phyloP scores from a whole-genome alignment of 1,140 invertebrate species.

The Kradibia gibbosae region DNA sequence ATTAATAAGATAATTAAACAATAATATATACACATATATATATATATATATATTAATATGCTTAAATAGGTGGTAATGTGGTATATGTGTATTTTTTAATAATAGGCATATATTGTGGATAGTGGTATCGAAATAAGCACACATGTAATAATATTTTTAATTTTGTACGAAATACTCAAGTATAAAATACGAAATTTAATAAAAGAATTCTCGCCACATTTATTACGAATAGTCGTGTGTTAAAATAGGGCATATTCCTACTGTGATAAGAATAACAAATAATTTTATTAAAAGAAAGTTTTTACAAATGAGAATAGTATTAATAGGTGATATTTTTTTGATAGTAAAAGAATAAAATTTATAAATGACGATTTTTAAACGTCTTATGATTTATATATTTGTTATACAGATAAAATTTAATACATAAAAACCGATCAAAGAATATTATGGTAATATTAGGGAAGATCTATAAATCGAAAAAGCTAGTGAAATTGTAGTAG shows the following conservation, averaged over 20 bases:
- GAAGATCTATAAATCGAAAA: neutral
- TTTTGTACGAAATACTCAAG: neutral
- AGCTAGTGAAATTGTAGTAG: neutral
- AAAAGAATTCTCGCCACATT: neutral
- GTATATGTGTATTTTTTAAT: too few species aligned
- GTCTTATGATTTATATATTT: neutral
- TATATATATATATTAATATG: too few species aligned
- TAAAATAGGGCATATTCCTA: neutral
- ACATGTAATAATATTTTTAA: too few species aligned
- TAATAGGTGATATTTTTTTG: neutral
- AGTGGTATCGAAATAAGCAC: too few species aligned
- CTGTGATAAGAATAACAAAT: neutral
- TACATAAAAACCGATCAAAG: too few species aligned
- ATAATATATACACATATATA: too few species aligned
- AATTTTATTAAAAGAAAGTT: neutral
- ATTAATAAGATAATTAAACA: too few species aligned
- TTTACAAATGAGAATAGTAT: neutral
- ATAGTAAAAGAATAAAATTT: neutral
- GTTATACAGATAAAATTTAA: too few species aligned
- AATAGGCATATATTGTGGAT: too few species aligned
- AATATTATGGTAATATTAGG: too few species aligned
- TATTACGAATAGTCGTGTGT: neutral
- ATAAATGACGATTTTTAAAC: too few species aligned
- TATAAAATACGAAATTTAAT: neutral
- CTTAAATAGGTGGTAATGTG: too few species aligned